Evolutionary conservation across 2,113 vertebrate genomes (phyloP), one percentile per base, ranked within the genome.

Genomic region (Sardina pilchardus): DNA sequence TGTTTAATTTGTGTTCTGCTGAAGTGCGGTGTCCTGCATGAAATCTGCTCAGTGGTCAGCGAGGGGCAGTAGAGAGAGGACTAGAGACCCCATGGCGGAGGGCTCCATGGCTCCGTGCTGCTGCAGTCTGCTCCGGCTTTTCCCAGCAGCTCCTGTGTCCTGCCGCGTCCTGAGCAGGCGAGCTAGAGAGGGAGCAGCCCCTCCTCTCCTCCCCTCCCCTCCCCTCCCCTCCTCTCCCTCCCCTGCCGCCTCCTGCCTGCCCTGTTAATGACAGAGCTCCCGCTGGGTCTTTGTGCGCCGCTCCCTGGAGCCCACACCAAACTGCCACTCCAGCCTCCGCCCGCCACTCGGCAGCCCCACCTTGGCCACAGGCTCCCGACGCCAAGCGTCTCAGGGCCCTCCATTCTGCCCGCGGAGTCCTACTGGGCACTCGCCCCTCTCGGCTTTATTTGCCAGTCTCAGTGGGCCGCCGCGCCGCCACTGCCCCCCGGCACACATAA

Each of bases 221-320:
- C 43, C 19, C 17, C 43, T 47, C 4, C 87, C 84, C 89, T 43
- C 19, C 56, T 30, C 84, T 45, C 44, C 84, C 84, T 45, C 44
- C 84, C 48, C 87, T 39, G 75, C 85, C 53, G 88, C 83, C 82
- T 87, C 88, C 39, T 84, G 83, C 86, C n/a, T 84, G 85, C 82
- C 53, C 84, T 44, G 80, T 84, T 92, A 91, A 92, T 91, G 90
- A 90, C 89, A 88, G 90, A 47, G 84, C 88, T 84, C 91, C 90
- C 83, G 86, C 90, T 85, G 90, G 78, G 91, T 82, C 87, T 89
- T 92, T 92, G 90, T 92, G 86, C 53, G 82, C 83, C 67, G 80
- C 82, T 88, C 89, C 87, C 87, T 71, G 81, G 90, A 81, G 82
- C 85, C 67, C 39, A 19, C n/a, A 42, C 4, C 17, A 42, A 43